phyloP scores from a whole-genome alignment of 1,140 invertebrate genomes.

The Cylas formicarius region DNA sequence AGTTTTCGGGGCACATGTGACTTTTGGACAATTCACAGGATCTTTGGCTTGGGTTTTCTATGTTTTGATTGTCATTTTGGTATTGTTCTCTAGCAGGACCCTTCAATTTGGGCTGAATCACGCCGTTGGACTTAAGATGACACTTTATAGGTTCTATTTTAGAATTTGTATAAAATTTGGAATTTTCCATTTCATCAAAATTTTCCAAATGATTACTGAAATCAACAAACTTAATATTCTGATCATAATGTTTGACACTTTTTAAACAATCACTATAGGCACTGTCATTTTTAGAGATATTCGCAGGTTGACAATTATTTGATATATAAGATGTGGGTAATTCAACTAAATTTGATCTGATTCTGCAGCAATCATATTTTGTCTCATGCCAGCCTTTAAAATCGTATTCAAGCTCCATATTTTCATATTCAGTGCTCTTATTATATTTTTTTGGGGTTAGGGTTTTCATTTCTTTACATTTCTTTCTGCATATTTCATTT shows the following conservation, averaged over 20 bases:
- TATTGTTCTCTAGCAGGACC: background rate
- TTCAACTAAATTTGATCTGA: slow-evolving; percentile 38
- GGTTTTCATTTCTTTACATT: slow-evolving; percentile 35
- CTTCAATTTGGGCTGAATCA: background rate
- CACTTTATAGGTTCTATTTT: background rate
- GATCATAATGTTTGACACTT: slow-evolving; percentile 22
- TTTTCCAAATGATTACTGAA: slow-evolving; percentile 20
- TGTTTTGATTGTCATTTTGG: slow-evolving; percentile 17
- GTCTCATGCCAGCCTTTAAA: slow-evolving; percentile 24
- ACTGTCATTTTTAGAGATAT: slow-evolving; percentile 24
- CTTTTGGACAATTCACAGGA: slow-evolving; percentile 2
- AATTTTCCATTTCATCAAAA: slow-evolving; percentile 20
- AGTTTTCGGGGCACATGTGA: slow-evolving; percentile 19
- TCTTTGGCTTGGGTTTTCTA: slow-evolving; percentile 13
- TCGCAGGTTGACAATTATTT: slow-evolving; percentile 39
- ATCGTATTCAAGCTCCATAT: slow-evolving; percentile 38
- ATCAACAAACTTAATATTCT: slow-evolving; percentile 26
- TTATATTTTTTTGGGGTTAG: slow-evolving; percentile 35
- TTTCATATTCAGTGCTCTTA: slow-evolving; percentile 34
- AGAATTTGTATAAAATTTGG: background rate
- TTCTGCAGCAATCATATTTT: slow-evolving; percentile 26
- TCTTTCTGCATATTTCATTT: slow-evolving; percentile 33
- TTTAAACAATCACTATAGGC: slow-evolving; percentile 27
- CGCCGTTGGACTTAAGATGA: background rate
- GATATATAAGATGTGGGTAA: slow-evolving; percentile 40